phyloP scores from a whole-genome alignment of 2,888 invertebrate species.

The Teleiodes luculella region DNA sequence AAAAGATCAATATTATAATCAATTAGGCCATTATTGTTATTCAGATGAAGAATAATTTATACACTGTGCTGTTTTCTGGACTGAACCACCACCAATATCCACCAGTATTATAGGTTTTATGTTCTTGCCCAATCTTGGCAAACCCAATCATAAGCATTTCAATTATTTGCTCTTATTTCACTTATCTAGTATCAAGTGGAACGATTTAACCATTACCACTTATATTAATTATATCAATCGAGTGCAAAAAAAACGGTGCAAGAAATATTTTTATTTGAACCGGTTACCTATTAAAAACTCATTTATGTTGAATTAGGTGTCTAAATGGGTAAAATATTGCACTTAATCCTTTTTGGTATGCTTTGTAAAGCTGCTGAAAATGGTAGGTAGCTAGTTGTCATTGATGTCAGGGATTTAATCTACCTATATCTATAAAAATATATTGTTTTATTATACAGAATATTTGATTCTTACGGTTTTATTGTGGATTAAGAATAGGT shows the following conservation, averaged over 20 bases:
- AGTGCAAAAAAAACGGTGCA: not conserved
- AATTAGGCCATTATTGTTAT: no score
- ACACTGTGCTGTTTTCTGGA: no score
- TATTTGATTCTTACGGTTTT: no score
- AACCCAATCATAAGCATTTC: not conserved
- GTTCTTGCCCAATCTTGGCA: not conserved
- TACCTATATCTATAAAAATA: no score
- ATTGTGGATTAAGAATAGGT: no score
- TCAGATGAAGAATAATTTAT: no score
- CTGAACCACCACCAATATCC: no score
- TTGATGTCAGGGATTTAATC: not conserved
- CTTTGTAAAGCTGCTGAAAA: not conserved
- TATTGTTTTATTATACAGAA: no score
- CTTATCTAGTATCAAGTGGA: not conserved
- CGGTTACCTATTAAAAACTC: not conserved
- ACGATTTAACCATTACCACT: not conserved
- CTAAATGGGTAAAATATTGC: not conserved
- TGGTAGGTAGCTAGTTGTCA: not conserved
- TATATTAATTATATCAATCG: constrained; percentile 8
- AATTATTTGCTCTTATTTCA: not conserved
- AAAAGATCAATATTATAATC: no score
- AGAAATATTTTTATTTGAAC: constrained; percentile 5
- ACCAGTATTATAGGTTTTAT: not conserved
- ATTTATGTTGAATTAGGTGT: constrained; percentile 1
- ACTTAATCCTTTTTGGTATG: not conserved